These are phyloP conservation scores for Mungos mungo DNA, from an alignment of 2,113 vertebrate genomes.

Conservation along the genomic window DNA sequence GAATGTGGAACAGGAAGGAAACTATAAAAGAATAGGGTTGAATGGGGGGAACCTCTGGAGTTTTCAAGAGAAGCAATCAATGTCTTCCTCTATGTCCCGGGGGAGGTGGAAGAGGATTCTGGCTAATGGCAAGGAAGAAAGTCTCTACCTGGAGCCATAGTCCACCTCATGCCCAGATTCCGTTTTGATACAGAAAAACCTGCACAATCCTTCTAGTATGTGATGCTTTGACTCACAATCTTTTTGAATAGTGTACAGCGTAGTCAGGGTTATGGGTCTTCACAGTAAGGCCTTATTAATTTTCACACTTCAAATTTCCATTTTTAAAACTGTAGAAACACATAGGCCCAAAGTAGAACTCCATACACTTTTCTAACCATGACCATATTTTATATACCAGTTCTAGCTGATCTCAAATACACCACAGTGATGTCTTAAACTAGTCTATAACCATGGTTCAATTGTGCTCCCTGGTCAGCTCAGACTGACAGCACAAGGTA, in stretches of 20 bases:
- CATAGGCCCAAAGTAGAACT: background rate
- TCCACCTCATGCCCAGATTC: background rate
- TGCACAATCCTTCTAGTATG: too few relatives aligned
- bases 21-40: background rate
- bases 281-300: background rate
- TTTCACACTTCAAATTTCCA: conserved; percentile 4
- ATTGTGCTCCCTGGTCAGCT: background rate
- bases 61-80: background rate
- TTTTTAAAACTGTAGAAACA: background rate
- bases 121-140: background rate
- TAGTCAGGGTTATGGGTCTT: background rate
- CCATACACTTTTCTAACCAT: background rate
- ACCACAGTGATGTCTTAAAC: background rate
- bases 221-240: background rate
- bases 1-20: background rate
- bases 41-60: background rate
- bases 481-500: background rate
- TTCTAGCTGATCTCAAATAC: background rate
- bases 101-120: rapidly evolving
- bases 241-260: background rate
- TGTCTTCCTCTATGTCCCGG: background rate
- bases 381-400: background rate
- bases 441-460: background rate
- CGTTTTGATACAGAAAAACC: background rate
- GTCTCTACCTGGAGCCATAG: rapidly evolving